Base-by-base conservation (phyloP, 2,797 vertebrate genomes). In the Trichosurus vulpecula region DNA sequence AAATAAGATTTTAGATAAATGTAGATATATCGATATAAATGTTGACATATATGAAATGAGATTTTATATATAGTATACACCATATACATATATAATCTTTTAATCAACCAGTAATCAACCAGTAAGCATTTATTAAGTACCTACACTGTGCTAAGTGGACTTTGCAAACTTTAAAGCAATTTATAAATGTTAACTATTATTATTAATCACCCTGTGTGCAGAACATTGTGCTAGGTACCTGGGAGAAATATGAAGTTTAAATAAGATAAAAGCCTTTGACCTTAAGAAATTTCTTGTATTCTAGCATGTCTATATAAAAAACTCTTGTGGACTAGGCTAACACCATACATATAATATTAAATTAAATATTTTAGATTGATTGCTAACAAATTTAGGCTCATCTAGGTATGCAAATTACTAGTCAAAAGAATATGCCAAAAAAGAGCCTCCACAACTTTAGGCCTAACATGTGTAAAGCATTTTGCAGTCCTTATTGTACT, bases 341-440 rank as follows among this genome's bases (percentile, higher is more conserved):
- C 47, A 87, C 22, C 74, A 87, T 87, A 87, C 25, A 87, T 47
- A 3, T 47, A 25, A 81, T 57, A 41, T 58, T 90, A 91, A 4
- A 57, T 12, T 92, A 91, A 87, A 91, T 51, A 13, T 89, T 47
- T 96, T 25, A 57, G 54, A 54, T 93, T 47, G 92, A 53, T 52
- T 58, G 74, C 74, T 87, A 25, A 51, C 14, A 52, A 87, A 55
- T 52, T 52, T 53, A 51, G 52, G 93, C 95, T 89, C 30, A 56
- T 31, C 35, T 94, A 30, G 30, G n/a, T 47, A 66, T 66, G 31
- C 31, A 51, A 47, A 47, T 81, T 81, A 87, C 54, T 27, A 61
- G 52, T 93, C 92, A 81, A 12, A 94, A 95, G 52, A 81, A 52
- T 81, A 57, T 53, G 13, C 19, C 54, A 92, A 90, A 55, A 90